Evolutionary conservation across 2,113 vertebrate genomes (phyloP).

Genomic region (Microcebus jonahi): DNA sequence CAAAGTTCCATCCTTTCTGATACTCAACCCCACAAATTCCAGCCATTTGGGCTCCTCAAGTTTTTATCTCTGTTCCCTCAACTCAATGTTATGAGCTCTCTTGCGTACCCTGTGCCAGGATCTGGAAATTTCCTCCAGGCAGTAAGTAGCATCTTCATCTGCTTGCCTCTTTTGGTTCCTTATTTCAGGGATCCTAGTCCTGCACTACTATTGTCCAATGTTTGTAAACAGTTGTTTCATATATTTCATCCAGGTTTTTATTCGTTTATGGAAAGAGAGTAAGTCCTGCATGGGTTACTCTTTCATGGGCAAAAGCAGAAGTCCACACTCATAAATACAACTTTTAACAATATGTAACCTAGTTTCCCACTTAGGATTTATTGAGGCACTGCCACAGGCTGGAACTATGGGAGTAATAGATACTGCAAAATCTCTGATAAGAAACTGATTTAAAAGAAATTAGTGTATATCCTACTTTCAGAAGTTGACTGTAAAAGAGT

Average conservation of each 20-base stretch:
- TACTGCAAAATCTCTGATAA: neutral
- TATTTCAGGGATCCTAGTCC: neutral
- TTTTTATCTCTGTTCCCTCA: neutral
- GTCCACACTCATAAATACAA: neutral
- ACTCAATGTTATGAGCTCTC: neutral
- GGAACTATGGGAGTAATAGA: neutral
- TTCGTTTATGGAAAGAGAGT: neutral
- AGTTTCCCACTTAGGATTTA: neutral
- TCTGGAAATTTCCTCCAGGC: neutral
- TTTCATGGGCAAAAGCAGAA: neutral
- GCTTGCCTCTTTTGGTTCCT: neutral
- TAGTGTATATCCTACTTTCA: neutral
- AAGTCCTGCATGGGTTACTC: neutral
- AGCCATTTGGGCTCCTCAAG: neutral
- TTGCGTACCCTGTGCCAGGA: neutral
- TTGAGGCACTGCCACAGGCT: neutral
- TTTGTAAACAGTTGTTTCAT: slow-evolving; percentile 27
- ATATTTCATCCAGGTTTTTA: neutral
- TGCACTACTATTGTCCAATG: neutral
- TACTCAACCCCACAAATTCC: neutral
- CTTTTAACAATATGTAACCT: neutral
- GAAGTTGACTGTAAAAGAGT: neutral
- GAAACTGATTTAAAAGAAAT: neutral
- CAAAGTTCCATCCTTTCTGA: neutral
- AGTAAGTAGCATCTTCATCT: neutral